A percentile compares a stretch with the other conserved stretches of the same genome.
Evolutionary conservation across 2,888 invertebrate genomes (phyloP).

Genomic region (Xanthorhoe designata): DNA sequence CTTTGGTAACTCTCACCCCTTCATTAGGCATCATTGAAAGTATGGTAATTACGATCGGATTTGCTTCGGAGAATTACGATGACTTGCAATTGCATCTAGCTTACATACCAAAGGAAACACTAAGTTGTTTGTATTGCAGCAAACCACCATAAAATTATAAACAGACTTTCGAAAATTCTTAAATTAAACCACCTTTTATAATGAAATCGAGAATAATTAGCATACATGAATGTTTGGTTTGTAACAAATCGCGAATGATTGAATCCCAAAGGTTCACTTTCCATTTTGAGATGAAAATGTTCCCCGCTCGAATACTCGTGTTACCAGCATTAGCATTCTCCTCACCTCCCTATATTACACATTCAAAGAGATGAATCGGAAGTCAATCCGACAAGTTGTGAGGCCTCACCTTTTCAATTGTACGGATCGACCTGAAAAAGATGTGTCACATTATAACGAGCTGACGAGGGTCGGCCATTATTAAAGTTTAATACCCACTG

Average conservation of each 20-base stretch:
- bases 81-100: slow-evolving; percentile 1
- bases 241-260: neutral
- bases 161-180: neutral
- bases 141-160: neutral
- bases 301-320: slow-evolving; percentile 1
- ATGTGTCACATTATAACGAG: slow-evolving; percentile 55
- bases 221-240: neutral
- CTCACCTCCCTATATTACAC: slow-evolving; percentile 30
- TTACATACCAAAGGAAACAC: neutral
- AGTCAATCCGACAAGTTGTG: slow-evolving; percentile 45
- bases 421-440: slow-evolving; percentile 51
- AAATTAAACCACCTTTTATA: neutral
- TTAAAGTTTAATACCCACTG: slow-evolving; percentile 63
- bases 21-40: slow-evolving; percentile 55
- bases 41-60: slow-evolving; percentile 48
- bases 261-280: slow-evolving; percentile 8
- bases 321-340: slow-evolving; percentile 33
- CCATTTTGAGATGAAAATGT: slow-evolving; percentile 11
- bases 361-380: slow-evolving; percentile 43
- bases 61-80: slow-evolving; percentile 9
- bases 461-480: slow-evolving; percentile 71
- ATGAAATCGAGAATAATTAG: neutral
- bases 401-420: slow-evolving; percentile 49
- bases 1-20: slow-evolving; percentile 53
- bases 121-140: neutral